Base-by-base conservation (phyloP, 1,140 invertebrate species). In the Cydia fagiglandana region DNA sequence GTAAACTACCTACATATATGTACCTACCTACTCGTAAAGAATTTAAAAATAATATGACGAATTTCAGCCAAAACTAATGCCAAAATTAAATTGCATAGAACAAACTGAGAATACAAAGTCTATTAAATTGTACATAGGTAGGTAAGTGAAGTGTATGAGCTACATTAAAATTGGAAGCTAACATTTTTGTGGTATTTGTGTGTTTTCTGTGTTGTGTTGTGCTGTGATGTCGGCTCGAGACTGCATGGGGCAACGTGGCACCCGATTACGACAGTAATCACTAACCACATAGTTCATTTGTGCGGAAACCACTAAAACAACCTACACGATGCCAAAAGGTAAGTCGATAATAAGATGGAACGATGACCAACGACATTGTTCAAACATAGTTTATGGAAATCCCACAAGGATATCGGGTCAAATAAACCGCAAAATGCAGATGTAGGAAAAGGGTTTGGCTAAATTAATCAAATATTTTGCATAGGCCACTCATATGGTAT, bases 271-370 rank as follows among this genome's bases (percentile, higher is more conserved):
- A 34, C 15, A 70, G 38, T 70, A 70, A 70, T 70, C 66, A 70
- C 66, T 70, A 70, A 70, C 66, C 66, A 70, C 24, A 70, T 70
- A 38, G 34, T 17, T 41, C 30, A 7, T 17, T 41, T 41, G 9
- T 70, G n/a, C 15, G 66, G 66, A 70, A 28, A 70, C 9, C 17
- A 70, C 34, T 70, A 70, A 70, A 70, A 28, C 64, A 66, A 41
- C 41, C 73, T 73, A 53, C 47, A 73, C 12, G 17, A 89, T 87
- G 88, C 88, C 88, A 74, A 91, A 86, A 81, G 89, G 89, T 91
- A 88, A 91, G 88, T 90, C 56, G 17, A 24, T 6, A 61, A 17
- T 56, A 61, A 61, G 56, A 61, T 12, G 56, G 24, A 61, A 61
- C 20, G 56, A 61, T 24, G 17, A 61, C 53, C n/a, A 24, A 61